Base-by-base conservation (phyloP, 1,140 invertebrate species). In the Tribolium castaneum region DNA sequence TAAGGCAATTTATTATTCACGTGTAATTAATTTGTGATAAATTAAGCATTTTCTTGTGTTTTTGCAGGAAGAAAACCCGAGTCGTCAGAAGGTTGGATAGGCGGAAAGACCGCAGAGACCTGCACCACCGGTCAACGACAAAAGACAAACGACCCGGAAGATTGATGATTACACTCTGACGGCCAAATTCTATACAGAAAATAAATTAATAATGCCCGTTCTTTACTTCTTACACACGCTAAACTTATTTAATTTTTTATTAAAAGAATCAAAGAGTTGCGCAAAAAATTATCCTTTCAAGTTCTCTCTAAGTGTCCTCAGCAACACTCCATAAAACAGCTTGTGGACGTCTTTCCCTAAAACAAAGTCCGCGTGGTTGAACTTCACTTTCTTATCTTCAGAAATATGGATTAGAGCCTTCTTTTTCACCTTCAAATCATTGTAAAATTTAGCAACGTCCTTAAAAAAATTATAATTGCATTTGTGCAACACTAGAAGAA, bases 121-220 rank as follows among this genome's bases (percentile, higher is more conserved):
- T 62, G 39, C 70, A 16, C 50, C 74, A 75, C 13, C 70, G 73
- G 80, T 80, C 80, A 78, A 66, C 74, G 76, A 81, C 78, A 80
- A 80, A 75, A 81, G 80, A 81, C 80, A 81, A 81, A 80, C 80
- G 80, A 80, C 76, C 74, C 62, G 30, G 70, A 81, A 81, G 80
- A 81, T 81, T 81, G 80, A 81, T 81, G 80, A 81, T 80, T 75
- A 80, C 78, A 77, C 73, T 71, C 76, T 81, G 80, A 81, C 80
- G 79, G 76, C 71, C 73, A 74, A 81, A 81, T 81, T 81, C 70
- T 81, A 72, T 75, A 75, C 66, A 13, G 80, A 81, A 81, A 81
- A 81, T 81, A 81, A 80, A 81, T 81, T 81, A 81, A 81, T 81
- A 81, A 76, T 76, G 59, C 30, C 12, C 10, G 59, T 66, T 66